A percentile compares a stretch with the other conserved stretches of the same genome.
phyloP scores from a whole-genome alignment of 2,113 vertebrate species.

The Clarias magur region DNA sequence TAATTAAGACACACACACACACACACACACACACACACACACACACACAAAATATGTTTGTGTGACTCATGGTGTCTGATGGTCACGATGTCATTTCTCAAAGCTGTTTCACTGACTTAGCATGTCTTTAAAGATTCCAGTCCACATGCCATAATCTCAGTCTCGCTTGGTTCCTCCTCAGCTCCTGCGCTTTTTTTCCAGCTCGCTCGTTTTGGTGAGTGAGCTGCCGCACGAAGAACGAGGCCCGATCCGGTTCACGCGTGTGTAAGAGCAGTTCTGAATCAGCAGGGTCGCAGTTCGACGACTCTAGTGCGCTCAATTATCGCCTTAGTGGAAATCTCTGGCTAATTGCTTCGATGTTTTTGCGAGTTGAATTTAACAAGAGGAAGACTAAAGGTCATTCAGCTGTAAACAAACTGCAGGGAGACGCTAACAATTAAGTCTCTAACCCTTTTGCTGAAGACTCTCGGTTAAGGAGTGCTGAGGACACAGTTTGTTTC shows the following conservation, averaged over 20 bases:
- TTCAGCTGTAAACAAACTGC: conserved; percentile 53
- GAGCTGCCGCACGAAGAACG: background rate
- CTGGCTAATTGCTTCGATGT: conserved; percentile 31
- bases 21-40: background rate
- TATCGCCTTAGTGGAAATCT: conserved; percentile 15
- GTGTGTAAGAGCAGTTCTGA: conserved; percentile 1
- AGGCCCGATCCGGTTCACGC: background rate
- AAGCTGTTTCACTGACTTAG: background rate
- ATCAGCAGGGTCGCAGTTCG: conserved; percentile 14
- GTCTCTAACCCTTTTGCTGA: background rate
- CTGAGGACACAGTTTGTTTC: background rate
- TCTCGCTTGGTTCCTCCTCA: background rate
- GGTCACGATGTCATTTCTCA: background rate
- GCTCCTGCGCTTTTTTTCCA: background rate
- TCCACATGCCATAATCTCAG: background rate
- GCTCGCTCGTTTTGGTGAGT: background rate
- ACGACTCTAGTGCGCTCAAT: conserved; percentile 3
- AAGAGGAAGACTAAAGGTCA: conserved; percentile 50
- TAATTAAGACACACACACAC: background rate
- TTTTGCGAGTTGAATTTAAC: conserved; percentile 28
- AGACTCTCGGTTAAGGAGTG: background rate
- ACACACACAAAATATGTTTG: background rate
- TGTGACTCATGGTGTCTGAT: background rate
- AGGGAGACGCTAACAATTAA: conserved; percentile 18
- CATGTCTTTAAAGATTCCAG: background rate